phyloP scores from a whole-genome alignment of 2,113 vertebrate species.

The Planiliza haematocheilus region DNA sequence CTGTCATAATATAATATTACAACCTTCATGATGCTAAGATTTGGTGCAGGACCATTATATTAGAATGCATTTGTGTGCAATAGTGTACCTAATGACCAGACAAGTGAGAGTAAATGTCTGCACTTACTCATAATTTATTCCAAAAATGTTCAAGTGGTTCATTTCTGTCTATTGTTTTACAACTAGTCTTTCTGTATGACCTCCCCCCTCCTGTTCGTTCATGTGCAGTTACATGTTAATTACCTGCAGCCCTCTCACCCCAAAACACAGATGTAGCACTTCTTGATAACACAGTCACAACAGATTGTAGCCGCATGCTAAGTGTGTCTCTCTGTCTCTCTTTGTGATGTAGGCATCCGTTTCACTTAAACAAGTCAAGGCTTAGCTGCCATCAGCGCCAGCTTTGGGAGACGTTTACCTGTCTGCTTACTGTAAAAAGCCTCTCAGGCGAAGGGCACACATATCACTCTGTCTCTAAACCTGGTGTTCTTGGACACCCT shows the following conservation, averaged over 20 bases:
- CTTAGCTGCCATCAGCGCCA: conserved; percentile 67
- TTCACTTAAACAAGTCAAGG: conserved; percentile 73
- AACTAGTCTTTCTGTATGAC: background rate
- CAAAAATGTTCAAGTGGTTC: too few species aligned
- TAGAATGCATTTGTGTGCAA: too few species aligned
- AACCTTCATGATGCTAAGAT: too few species aligned
- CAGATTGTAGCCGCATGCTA: conserved; percentile 19
- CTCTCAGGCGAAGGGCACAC: conserved; percentile 50
- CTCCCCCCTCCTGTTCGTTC: background rate
- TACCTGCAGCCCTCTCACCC: background rate
- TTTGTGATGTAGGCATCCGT: conserved; percentile 37
- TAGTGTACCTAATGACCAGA: too few species aligned
- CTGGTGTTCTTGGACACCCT: conserved; percentile 52
- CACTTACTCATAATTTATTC: too few species aligned
- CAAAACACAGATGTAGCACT: background rate
- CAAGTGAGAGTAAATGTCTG: too few species aligned
- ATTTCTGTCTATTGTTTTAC: too few species aligned
- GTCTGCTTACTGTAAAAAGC: conserved; percentile 64
- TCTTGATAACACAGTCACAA: background rate
- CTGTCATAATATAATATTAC: too few species aligned
- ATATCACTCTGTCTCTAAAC: conserved; percentile 71
- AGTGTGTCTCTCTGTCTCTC: conserved; percentile 3
- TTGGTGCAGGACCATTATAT: too few species aligned
- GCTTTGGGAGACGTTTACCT: conserved; percentile 72
- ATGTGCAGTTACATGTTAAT: background rate